A percentile compares a stretch with the other conserved stretches of the same genome.
phyloP scores from a whole-genome alignment of 2,797 vertebrate species.

The Urophycis tenuis region DNA sequence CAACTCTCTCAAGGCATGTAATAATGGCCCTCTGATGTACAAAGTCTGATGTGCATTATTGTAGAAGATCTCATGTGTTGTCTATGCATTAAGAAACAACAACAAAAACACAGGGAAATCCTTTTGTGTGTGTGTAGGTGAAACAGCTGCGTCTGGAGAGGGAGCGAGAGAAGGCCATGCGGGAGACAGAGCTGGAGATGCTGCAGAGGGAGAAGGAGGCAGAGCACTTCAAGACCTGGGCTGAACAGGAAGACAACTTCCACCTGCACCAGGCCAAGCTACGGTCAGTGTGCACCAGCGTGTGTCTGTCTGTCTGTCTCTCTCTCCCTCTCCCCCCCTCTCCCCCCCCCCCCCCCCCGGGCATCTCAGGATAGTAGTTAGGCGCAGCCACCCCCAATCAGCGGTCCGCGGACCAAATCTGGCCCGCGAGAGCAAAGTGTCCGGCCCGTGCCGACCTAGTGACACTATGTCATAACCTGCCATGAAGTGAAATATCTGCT shows the following conservation, averaged over 20 bases:
- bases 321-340: not conserved
- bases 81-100: not conserved
- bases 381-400: too few relatives aligned
- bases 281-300: slow-evolving; percentile 58
- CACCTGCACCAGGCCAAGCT: slow-evolving; percentile 97
- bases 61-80: not conserved
- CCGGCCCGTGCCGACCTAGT: too few relatives aligned
- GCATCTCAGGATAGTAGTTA: too few relatives aligned
- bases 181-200: slow-evolving; percentile 96
- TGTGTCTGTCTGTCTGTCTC: too few relatives aligned
- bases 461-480: too few relatives aligned
- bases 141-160: slow-evolving; percentile 94
- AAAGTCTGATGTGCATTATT: not conserved
- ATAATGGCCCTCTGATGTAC: too few relatives aligned
- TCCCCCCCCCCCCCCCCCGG: too few relatives aligned
- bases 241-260: slow-evolving; percentile 97
- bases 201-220: slow-evolving; percentile 96
- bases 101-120: not conserved
- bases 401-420: too few relatives aligned
- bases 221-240: slow-evolving; percentile 98
- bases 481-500: too few relatives aligned
- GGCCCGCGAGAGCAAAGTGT: too few relatives aligned
- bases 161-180: slow-evolving; percentile 93
- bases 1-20: too few relatives aligned
- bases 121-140: slow-evolving; percentile 66